Percentiles rank a stretch among this genome's conserved stretches.
phyloP scores from a whole-genome alignment of 2,888 invertebrate species.

The Drosophila mettleri region DNA sequence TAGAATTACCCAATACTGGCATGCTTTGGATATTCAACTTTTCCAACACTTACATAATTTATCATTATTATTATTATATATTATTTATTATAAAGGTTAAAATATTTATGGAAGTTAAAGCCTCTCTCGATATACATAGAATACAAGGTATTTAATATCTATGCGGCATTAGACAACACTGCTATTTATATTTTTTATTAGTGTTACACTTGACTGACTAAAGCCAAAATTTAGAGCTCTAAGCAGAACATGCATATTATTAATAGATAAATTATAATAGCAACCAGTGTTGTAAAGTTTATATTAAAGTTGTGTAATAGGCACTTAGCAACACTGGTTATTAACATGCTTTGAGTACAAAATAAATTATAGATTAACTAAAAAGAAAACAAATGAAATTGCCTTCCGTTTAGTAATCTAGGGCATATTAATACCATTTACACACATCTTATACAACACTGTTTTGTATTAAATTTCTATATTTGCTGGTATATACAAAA shows the following conservation, averaged over 20 bases:
- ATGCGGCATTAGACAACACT: slow-evolving; percentile 1
- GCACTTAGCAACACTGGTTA: background rate
- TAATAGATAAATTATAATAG: too few relatives aligned
- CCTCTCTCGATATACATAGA: too few relatives aligned
- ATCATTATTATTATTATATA: too few relatives aligned
- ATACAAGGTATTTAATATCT: too few relatives aligned
- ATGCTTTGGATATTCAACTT: background rate
- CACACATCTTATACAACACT: background rate
- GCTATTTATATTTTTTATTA: background rate
- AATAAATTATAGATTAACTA: background rate
- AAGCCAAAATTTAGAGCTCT: background rate
- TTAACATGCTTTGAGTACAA: background rate
- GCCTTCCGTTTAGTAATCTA: too few relatives aligned
- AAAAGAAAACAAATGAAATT: background rate
- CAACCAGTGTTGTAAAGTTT: too few relatives aligned
- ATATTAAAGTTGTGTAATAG: background rate
- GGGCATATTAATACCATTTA: background rate
- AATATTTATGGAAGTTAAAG: too few relatives aligned
- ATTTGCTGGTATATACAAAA: background rate
- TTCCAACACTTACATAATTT: background rate
- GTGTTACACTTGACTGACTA: background rate
- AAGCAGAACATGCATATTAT: background rate
- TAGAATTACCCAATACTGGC: background rate
- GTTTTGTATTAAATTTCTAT: background rate
- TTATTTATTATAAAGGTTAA: too few relatives aligned